Evolutionary conservation across 2,888 invertebrate genomes (phyloP).

Genomic region (Melitaea athalia): DNA sequence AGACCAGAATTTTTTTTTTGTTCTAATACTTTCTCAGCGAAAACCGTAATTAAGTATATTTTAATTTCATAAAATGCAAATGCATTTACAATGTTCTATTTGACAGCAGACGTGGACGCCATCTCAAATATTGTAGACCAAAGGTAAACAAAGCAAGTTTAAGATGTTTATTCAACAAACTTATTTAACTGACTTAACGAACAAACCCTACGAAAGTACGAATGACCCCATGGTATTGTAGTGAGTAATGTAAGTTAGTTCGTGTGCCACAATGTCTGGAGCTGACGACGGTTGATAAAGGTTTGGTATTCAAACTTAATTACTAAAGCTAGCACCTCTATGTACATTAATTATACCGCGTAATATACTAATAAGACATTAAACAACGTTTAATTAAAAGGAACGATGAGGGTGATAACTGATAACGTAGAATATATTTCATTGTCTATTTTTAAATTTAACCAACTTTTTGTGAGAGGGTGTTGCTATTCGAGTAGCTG

Average conservation of each 20-base stretch:
- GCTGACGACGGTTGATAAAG: slow-evolving; percentile 32
- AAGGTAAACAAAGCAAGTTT: not conserved
- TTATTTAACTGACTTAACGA: slow-evolving; percentile 15
- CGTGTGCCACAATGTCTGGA: slow-evolving; percentile 27
- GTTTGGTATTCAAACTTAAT: slow-evolving; percentile 33
- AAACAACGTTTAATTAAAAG: no score
- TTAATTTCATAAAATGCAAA: no score
- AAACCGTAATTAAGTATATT: no score
- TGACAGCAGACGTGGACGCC: not conserved
- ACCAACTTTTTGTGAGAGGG: no score
- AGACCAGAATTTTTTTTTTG: no score
- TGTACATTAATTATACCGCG: not conserved
- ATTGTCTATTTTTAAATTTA: no score
- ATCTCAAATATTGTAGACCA: not conserved
- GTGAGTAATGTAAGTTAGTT: slow-evolving; percentile 27
- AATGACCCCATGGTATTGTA: slow-evolving; percentile 13
- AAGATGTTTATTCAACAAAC: slow-evolving; percentile 1
- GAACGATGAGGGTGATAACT: no score
- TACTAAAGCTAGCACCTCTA: slow-evolving; percentile 8
- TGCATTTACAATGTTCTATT: no score
- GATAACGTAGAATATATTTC: no score
- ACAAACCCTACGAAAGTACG: slow-evolving; percentile 5
- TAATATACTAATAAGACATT: not conserved
- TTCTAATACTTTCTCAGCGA: no score
- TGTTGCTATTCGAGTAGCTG: no score